phyloP scores from a whole-genome alignment of 2,888 invertebrate species.

The Lingula anatina region DNA sequence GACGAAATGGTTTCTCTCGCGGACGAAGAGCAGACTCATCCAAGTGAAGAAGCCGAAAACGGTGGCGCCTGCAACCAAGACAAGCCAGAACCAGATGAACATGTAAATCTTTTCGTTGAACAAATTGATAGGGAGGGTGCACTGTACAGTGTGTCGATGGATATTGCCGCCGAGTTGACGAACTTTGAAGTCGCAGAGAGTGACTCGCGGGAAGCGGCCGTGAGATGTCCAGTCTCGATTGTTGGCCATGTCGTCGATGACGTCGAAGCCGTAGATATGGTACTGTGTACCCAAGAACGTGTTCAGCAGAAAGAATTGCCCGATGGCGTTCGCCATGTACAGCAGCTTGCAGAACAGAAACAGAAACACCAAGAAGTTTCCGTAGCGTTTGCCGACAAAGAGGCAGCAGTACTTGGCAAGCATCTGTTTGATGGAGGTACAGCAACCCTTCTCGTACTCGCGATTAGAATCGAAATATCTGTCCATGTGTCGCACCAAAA shows the following conservation, averaged over 20 bases:
- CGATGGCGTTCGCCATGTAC: constrained; percentile 53
- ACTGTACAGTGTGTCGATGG: constrained; percentile 53
- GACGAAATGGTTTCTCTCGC: constrained; percentile 41
- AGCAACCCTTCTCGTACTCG: constrained; percentile 50
- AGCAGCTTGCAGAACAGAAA: constrained; percentile 54
- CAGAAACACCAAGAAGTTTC: constrained; percentile 54
- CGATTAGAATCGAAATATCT: constrained; percentile 53
- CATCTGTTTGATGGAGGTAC: constrained; percentile 46
- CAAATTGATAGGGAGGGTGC: constrained; percentile 51
- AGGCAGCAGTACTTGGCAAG: constrained; percentile 49
- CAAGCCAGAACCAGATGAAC: constrained; percentile 57
- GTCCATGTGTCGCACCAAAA: constrained; percentile 54
- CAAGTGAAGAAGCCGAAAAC: constrained; percentile 52
- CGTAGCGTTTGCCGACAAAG: constrained; percentile 50
- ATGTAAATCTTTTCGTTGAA: constrained; percentile 53
- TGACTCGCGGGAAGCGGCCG: constrained; percentile 48
- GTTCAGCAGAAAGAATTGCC: constrained; percentile 55
- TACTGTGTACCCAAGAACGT: constrained; percentile 54
- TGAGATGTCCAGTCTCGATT: constrained; percentile 49
- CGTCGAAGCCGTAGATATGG: constrained; percentile 53
- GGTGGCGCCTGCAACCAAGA: constrained; percentile 53
- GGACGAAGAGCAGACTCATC: constrained; percentile 45
- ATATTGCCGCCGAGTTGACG: constrained; percentile 52
- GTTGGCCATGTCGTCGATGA: constrained; percentile 53
- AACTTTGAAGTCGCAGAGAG: constrained; percentile 51